Evolutionary conservation across 1,140 invertebrate genomes (phyloP), one percentile per base, ranked within the genome.

Genomic region (Holotrichia oblita): DNA sequence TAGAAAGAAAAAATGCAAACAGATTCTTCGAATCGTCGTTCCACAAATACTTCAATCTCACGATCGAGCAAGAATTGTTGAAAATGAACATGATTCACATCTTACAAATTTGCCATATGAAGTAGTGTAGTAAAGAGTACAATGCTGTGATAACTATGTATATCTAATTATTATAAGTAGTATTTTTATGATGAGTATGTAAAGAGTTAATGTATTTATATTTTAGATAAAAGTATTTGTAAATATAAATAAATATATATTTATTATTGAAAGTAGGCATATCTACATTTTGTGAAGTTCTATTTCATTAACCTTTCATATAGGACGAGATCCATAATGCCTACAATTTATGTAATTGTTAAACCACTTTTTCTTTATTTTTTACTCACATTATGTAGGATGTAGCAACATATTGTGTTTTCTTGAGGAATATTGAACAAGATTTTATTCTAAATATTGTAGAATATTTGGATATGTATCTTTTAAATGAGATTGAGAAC

Each of bases 61-160:
- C 24, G 75, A 77, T 34, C 20, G 55, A n/a, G 41, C 44, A 14
- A 44, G 44, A 55, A 77, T 55, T 6, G 55, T 61, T 22, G 14
- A 55, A 17, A 24, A 55, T 24, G 75, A 55, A 44, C 41, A 48
- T n/a, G 17, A 55, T 40, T 6, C 24, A 8, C 12, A 44, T 22
- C n/a, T 24, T 12, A 48, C 75, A 55, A 42, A 59, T 22, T 72
- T 77, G 22, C 59, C 74, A 61, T 55, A 55, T n/a, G 40, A 27
- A 14, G 73, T 48, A 76, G 24, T 20, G 41, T 40, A 76, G 24
- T 41, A 74, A n/a, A 74, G 17, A 40, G 7, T n/a, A 40, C 24
- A 69, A 73, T 64, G 9, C 40, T 74, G 73, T 74, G 73, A 74
- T 74, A 74, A 22, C n/a, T 64, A n/a, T n/a, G n/a, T n/a, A n/a